Conservation (phyloP, 1,140 invertebrate genomes). For the Acyrthosiphon pisum region DNA sequence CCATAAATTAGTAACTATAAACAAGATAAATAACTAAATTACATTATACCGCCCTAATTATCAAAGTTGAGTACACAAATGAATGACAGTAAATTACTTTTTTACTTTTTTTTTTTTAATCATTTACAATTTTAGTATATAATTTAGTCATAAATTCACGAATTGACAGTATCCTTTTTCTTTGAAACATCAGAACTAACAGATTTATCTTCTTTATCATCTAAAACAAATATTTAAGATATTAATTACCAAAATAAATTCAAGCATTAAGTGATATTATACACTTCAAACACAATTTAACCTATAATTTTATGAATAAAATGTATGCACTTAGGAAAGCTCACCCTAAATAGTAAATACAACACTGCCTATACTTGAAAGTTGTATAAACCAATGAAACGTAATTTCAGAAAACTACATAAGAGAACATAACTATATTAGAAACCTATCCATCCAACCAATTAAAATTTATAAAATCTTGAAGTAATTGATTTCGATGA, state of each 20-base stretch:
- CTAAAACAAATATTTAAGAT: conserved; percentile 25
- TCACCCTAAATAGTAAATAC: background rate
- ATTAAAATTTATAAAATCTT: too few relatives aligned
- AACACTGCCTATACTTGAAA: background rate
- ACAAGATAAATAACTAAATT: conserved; percentile 46
- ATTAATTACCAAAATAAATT: background rate
- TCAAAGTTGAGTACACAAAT: conserved; percentile 39
- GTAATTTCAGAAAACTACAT: background rate
- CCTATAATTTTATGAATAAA: background rate
- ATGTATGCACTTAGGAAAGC: background rate
- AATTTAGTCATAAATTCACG: conserved; percentile 26
- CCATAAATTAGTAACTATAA: conserved; percentile 48
- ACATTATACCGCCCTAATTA: conserved; percentile 43
- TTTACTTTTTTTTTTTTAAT: background rate
- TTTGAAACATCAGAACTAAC: conserved; percentile 56
- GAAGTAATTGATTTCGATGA: too few relatives aligned
- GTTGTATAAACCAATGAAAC: background rate
- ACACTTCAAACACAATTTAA: background rate
- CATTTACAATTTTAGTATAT: conserved; percentile 29
- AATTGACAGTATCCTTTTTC: conserved; percentile 51
- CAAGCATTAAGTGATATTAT: background rate
- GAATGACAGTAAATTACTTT: conserved; percentile 30
- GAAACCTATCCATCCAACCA: background rate
- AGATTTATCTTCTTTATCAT: conserved; percentile 54
- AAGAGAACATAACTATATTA: background rate